A percentile compares a stretch with the other conserved stretches of the same genome.
These are phyloP conservation scores for Halictus quadricinctus DNA, from an alignment of 2,888 invertebrate species.

Conservation along the genomic window DNA sequence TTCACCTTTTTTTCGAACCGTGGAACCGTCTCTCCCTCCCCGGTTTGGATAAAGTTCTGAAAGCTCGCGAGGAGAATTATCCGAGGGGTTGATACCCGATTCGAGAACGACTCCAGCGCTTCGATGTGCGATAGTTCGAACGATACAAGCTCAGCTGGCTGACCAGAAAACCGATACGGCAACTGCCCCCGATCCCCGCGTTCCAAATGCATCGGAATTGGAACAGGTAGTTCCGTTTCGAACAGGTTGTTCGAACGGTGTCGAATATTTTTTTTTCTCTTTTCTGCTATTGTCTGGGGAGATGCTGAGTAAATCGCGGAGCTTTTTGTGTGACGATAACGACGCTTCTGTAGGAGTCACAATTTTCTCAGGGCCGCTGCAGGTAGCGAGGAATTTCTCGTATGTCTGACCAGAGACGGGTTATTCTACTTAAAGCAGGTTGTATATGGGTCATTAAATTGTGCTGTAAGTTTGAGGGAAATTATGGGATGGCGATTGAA, in stretches of 20 bases:
- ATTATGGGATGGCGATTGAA: background rate
- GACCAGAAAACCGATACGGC: background rate
- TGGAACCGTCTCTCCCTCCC: background rate
- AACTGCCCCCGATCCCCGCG: background rate
- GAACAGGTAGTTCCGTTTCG: background rate
- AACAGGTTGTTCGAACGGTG: slow-evolving; percentile 2
- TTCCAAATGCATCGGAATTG: slow-evolving; percentile 4
- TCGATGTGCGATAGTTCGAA: background rate
- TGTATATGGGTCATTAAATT: background rate
- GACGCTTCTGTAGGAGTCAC: slow-evolving; percentile 19
- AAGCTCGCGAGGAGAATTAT: background rate
- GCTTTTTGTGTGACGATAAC: slow-evolving; percentile 20
- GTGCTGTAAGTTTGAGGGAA: background rate
- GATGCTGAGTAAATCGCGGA: slow-evolving; percentile 27
- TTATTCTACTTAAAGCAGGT: slow-evolving; percentile 20
- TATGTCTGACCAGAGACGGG: background rate
- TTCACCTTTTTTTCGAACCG: background rate
- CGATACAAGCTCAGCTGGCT: slow-evolving; percentile 4
- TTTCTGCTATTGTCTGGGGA: background rate
- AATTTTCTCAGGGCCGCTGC: background rate
- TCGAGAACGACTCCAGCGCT: background rate
- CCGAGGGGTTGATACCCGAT: background rate
- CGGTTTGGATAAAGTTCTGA: background rate
- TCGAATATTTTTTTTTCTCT: background rate
- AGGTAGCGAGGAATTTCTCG: slow-evolving; percentile 25